Percentiles rank a stretch among this genome's conserved stretches.
phyloP scores from a whole-genome alignment of 2,888 invertebrate species.

The Selenia dentaria region DNA sequence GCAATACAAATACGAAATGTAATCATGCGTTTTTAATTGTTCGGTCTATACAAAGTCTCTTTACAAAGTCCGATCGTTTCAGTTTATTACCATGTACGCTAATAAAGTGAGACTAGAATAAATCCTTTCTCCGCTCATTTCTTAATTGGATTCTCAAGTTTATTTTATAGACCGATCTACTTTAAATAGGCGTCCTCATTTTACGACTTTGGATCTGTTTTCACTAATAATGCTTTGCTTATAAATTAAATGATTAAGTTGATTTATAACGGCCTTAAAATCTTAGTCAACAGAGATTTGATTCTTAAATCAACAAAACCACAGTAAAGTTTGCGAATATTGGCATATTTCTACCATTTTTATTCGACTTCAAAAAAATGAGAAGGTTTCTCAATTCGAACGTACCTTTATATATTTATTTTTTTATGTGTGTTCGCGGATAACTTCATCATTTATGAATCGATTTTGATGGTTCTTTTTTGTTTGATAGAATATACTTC shows the following conservation, averaged over 20 bases:
- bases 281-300: not conserved
- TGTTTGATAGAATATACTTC: no score
- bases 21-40: constrained; percentile 50
- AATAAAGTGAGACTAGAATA: constrained; percentile 68
- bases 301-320: no score
- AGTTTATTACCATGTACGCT: constrained; percentile 67
- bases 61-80: constrained; percentile 54
- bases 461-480: no score
- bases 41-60: constrained; percentile 41
- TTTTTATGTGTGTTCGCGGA: no score
- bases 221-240: constrained; percentile 35
- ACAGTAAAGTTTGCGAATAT: no score
- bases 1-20: no score
- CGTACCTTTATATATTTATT: no score
- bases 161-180: constrained; percentile 74
- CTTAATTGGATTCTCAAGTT: constrained; percentile 80
- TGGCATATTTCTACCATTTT: no score
- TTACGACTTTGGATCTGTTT: constrained; percentile 68
- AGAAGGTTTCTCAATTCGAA: no score
- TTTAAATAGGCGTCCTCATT: constrained; percentile 64
- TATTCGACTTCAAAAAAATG: no score
- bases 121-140: constrained; percentile 73
- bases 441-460: no score
- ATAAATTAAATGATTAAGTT: constrained; percentile 20
- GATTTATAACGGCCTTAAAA: constrained; percentile 9